Conservation (phyloP, 2,797 vertebrate genomes). For the Oryzias sinensis region DNA sequence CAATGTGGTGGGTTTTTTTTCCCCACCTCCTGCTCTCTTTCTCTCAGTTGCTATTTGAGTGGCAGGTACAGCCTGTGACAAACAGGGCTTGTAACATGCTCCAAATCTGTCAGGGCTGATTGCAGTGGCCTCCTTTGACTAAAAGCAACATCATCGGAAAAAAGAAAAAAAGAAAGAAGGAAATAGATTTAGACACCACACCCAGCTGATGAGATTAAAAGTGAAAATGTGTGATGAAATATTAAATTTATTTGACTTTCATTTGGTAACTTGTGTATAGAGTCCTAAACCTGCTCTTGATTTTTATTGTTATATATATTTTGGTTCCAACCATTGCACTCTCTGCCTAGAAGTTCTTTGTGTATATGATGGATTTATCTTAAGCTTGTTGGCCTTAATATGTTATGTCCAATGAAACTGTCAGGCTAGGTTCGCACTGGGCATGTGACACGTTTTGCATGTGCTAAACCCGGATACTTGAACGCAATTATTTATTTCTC, state of each 20-base stretch:
- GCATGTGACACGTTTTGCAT: too few species aligned
- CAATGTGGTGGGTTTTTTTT: conserved; percentile 43
- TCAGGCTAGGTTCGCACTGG: too few species aligned
- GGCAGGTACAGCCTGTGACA: conserved; percentile 74
- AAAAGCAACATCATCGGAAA: conserved; percentile 45
- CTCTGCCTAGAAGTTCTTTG: conserved; percentile 5
- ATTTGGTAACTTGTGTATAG: conserved; percentile 24
- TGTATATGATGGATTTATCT: too few species aligned
- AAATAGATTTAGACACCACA: conserved; percentile 44
- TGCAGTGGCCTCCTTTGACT: conserved; percentile 73
- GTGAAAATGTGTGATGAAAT: conserved; percentile 62
- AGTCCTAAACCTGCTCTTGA: conserved; percentile 16
- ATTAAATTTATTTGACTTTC: conserved; percentile 55
- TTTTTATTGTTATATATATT: conserved; percentile 9
- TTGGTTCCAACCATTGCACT: not conserved
- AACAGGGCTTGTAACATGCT: conserved; percentile 70
- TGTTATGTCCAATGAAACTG: too few species aligned
- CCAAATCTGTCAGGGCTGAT: conserved; percentile 78
- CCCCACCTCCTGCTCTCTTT: conserved; percentile 33
- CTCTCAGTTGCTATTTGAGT: conserved; percentile 59
- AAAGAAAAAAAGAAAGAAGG: conserved; percentile 25
- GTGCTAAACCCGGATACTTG: too few species aligned
- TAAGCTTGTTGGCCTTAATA: too few species aligned
- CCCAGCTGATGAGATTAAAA: conserved; percentile 63
- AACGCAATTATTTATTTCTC: too few species aligned